phyloP scores from a whole-genome alignment of 2,888 invertebrate species.

The Adelognathus sp. region DNA sequence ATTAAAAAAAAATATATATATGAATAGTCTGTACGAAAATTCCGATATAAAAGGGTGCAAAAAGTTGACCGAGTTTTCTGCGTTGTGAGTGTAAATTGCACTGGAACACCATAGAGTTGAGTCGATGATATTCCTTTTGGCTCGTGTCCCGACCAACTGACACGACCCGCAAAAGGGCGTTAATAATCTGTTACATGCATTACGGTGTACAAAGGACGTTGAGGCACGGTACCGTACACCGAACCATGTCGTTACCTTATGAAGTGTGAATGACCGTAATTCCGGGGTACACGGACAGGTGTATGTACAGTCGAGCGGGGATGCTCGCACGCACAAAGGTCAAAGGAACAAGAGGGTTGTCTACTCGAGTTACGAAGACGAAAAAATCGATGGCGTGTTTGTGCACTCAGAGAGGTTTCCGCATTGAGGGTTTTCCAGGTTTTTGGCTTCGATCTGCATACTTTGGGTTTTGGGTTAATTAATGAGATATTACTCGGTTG shows the following conservation, averaged over 20 bases:
- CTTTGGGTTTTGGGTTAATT: too few species aligned
- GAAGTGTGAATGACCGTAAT: constrained; percentile 2
- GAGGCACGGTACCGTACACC: background rate
- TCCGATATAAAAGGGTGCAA: too few species aligned
- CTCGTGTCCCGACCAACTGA: constrained; percentile 21
- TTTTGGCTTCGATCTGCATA: too few species aligned
- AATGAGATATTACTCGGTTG: too few species aligned
- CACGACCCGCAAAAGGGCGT: constrained; percentile 8
- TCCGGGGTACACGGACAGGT: background rate
- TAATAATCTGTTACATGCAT: constrained; percentile 33
- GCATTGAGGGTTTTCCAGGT: background rate
- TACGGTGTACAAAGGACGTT: background rate
- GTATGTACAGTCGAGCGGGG: background rate
- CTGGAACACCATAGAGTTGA: background rate
- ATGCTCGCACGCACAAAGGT: background rate
- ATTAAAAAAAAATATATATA: background rate
- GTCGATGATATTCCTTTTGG: background rate
- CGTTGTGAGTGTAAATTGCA: constrained; percentile 21
- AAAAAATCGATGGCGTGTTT: background rate
- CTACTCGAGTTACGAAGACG: background rate
- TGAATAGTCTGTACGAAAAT: background rate
- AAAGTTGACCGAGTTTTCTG: constrained; percentile 33
- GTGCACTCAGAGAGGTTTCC: background rate
- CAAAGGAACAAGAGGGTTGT: background rate
- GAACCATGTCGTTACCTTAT: background rate